Base-by-base conservation (phyloP, 2,113 vertebrate species). In the Ursus arctos region DNA sequence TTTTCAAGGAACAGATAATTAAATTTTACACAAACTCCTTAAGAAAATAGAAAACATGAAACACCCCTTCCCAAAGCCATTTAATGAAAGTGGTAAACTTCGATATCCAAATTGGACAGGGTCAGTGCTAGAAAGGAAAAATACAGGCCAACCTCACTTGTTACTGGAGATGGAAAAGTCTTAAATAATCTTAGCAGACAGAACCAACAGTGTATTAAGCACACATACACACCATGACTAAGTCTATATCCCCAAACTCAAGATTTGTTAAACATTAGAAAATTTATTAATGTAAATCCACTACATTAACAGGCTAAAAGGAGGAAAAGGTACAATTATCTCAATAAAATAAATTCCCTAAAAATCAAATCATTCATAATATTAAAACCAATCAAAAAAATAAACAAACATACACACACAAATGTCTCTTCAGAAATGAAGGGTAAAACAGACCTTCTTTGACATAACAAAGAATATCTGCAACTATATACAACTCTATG, bases 281-380 rank as follows among this genome's bases (percentile, higher is more conserved):
- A 94, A 86, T 57, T 3, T 92, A 15, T 21, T 76, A 2, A 74
- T 80, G n/a, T 74, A 95, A 91, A 96, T 59, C 59, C 59, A 65
- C 4, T 21, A 80, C 24, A 86, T 36, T 57, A 61, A 36, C 9
- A 72, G n/a, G 49, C 24, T 47, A 90, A 72, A 91, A 47, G 47
- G 31, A 97, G 26, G 28, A 61, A 88, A 91, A 63, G 4, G 16
- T 79, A 14, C 28, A 21, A 86, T n/a, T 69, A 51, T 36, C 65
- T 95, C 65, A 82, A 90, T 51, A 95, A 88, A 80, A 95, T 77
- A 80, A 80, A 94, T 87, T 83, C 26, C 47, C 94, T 43, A 79
- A 96, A 77, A 85, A 36, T 47, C 33, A 71, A 74, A 86, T 57
- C 7, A 59, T 19, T 71, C 49, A 53, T 82, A 11, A 92, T 83